Evolutionary conservation across 2,888 invertebrate genomes (phyloP), one percentile per base, ranked within the genome.

Genomic region (Villa cingulata): DNA sequence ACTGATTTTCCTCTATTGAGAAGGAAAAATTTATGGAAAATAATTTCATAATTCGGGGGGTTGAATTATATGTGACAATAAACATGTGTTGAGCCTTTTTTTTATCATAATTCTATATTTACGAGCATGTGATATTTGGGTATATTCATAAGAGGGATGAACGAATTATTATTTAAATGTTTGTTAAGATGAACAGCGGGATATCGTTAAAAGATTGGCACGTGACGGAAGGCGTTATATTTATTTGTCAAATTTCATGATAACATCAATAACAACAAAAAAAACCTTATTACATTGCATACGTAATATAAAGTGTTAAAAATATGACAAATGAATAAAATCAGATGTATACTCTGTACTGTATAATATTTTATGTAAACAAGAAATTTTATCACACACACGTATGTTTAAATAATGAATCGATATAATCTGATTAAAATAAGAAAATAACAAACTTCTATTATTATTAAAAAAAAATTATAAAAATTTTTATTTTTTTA

Each of bases 21-120:
- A 52, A 52, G 51, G 53, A 54, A 55, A 57, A 57, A 65, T 64
- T 56, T 64, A 66, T 63, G 64, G 59, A 60, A 67, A 65, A 65
- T 67, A 64, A 68, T 67, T 68, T 68, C 66, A 67, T 67, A 67
- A 68, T 64, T 67, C 60, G 59, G 59, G 62, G 61, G 65, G 66
- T 60, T 57, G 59, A 51, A 54, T 54, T 49, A 49, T 50, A 50
- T 50, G 49, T 48, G 41, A 50, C 15, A 18, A 15, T 17, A 34
- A 42, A 42, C 41, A 41, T 19, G 27, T 37, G 41, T 32, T 23
- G 9, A 17, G 42, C 15, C 39, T 32, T 32, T 32, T 12, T 32
- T 12, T 32, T 27, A 12, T 32, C 29, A 32, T 32, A 32, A 12
- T 32, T 32, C 4, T 32, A 32, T 12, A 12, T 32, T 32, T 32